These are phyloP conservation scores for Agrotis puta DNA, from an alignment of 2,888 invertebrate species.

Conservation along the genomic window DNA sequence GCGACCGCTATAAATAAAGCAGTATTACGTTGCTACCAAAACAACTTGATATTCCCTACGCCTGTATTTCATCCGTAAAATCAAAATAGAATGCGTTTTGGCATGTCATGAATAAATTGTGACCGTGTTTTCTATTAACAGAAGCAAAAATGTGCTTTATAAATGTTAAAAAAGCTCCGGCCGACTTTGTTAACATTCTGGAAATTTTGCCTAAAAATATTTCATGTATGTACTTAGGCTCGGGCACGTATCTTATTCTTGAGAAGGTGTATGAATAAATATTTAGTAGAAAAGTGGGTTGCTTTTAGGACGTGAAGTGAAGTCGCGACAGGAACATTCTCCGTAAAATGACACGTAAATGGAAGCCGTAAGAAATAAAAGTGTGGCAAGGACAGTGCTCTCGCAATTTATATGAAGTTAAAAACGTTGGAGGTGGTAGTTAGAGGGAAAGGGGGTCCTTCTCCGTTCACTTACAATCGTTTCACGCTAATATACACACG, in stretches of 20 bases:
- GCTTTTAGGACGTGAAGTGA: slow-evolving; percentile 57
- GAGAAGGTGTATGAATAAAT: slow-evolving; percentile 62
- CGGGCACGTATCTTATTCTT: slow-evolving; percentile 55
- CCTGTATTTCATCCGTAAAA: slow-evolving; percentile 53
- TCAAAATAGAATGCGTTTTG: slow-evolving; percentile 53
- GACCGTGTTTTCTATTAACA: slow-evolving; percentile 49
- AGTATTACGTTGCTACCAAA: slow-evolving; percentile 71
- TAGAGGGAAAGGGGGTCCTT: slow-evolving; percentile 62
- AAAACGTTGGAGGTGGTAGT: slow-evolving; percentile 66
- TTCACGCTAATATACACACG: slow-evolving; percentile 70
- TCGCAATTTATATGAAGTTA: slow-evolving; percentile 67
- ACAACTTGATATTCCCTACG: slow-evolving; percentile 56
- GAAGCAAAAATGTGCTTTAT: slow-evolving; percentile 49
- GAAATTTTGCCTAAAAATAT: slow-evolving; percentile 50
- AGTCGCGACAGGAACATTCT: slow-evolving; percentile 58
- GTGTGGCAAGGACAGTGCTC: slow-evolving; percentile 60
- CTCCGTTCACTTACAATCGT: slow-evolving; percentile 67
- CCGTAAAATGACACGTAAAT: slow-evolving; percentile 64
- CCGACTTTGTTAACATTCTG: slow-evolving; percentile 28
- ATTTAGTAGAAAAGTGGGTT: slow-evolving; percentile 64
- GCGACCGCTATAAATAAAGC: slow-evolving; percentile 76
- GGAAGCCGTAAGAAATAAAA: slow-evolving; percentile 62
- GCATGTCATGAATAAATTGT: slow-evolving; percentile 54
- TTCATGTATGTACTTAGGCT: slow-evolving; percentile 51
- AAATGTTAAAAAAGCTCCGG: slow-evolving; percentile 27